phyloP scores from a whole-genome alignment of 1,140 invertebrate species.

The Apis mellifera region DNA sequence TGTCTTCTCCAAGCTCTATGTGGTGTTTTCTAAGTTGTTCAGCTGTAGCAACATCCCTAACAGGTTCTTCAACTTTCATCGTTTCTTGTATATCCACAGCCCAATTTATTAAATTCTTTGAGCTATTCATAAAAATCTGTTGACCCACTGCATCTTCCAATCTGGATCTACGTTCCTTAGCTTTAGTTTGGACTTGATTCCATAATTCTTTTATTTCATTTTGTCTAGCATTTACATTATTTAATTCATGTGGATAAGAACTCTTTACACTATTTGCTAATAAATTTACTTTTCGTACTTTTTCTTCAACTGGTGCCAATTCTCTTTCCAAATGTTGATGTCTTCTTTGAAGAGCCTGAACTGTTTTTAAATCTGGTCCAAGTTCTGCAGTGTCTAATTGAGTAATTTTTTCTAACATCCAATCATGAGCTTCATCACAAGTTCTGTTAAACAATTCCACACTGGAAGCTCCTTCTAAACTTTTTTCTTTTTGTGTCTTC shows the following conservation, averaged over 20 bases:
- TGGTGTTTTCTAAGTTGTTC: slow-evolving; percentile 95
- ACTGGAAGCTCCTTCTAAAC: slow-evolving; percentile 94
- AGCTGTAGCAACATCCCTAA: slow-evolving; percentile 94
- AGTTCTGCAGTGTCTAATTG: slow-evolving; percentile 90
- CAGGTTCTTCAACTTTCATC: slow-evolving; percentile 90
- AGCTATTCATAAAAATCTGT: slow-evolving; percentile 95
- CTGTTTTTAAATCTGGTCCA: slow-evolving; percentile 93
- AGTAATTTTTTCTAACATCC: slow-evolving; percentile 96
- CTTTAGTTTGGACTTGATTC: slow-evolving; percentile 93
- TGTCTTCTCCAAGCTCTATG: slow-evolving; percentile 94
- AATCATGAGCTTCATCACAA: slow-evolving; percentile 95
- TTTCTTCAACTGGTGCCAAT: slow-evolving; percentile 94
- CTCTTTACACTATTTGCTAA: slow-evolving; percentile 92
- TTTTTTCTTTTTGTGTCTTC: slow-evolving; percentile 95
- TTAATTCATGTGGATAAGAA: slow-evolving; percentile 94
- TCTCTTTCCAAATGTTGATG: slow-evolving; percentile 96
- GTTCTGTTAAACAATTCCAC: slow-evolving; percentile 97
- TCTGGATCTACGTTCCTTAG: slow-evolving; percentile 88
- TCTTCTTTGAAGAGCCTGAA: slow-evolving; percentile 93
- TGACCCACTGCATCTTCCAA: slow-evolving; percentile 96
- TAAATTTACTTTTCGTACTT: slow-evolving; percentile 90
- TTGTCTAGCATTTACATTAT: slow-evolving; percentile 92
- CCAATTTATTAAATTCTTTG: slow-evolving; percentile 91
- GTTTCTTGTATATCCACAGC: slow-evolving; percentile 89
- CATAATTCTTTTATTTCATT: slow-evolving; percentile 93